Evolutionary conservation across 1,140 invertebrate species (phyloP).

Genomic region (Himalopsyche phryganea): DNA sequence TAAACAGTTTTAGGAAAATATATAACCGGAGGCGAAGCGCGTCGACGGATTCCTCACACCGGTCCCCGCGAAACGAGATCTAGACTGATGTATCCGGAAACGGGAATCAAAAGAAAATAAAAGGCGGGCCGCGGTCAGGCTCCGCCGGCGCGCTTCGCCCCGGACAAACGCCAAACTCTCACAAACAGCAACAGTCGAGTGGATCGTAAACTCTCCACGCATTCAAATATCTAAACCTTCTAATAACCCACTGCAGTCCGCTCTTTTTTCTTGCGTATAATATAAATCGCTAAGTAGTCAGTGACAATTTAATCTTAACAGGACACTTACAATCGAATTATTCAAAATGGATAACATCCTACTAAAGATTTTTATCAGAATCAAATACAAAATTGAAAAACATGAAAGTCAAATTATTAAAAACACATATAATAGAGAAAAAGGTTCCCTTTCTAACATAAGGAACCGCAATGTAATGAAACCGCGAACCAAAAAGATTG

Average conservation of each 20-base stretch:
- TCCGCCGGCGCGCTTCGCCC: not conserved
- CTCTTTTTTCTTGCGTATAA: conserved; percentile 35
- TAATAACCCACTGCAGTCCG: not conserved
- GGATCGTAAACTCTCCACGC: conserved; percentile 19
- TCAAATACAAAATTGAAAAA: conserved; percentile 55
- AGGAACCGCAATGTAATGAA: conserved; percentile 41
- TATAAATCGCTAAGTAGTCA: conserved; percentile 50
- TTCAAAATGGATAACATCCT: conserved; percentile 53
- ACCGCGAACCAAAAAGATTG: conserved; percentile 39
- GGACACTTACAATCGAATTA: conserved; percentile 54
- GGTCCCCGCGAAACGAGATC: conserved; percentile 23
- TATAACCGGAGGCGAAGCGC: conserved; percentile 37
- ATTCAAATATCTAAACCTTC: not conserved
- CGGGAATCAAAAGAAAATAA: no score
- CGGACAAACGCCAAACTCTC: not conserved
- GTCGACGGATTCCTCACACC: conserved; percentile 45
- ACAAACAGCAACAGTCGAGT: conserved; percentile 1
- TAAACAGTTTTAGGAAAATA: conserved; percentile 31
- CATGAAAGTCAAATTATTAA: conserved; percentile 53
- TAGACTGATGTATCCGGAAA: conserved; percentile 45
- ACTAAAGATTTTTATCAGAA: conserved; percentile 55
- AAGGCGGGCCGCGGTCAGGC: no score
- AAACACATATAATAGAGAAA: conserved; percentile 51
- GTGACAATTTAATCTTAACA: conserved; percentile 54
- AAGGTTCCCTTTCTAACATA: conserved; percentile 41